phyloP scores from a whole-genome alignment of 2,797 vertebrate species.

The Pteronotus mesoamericanus region DNA sequence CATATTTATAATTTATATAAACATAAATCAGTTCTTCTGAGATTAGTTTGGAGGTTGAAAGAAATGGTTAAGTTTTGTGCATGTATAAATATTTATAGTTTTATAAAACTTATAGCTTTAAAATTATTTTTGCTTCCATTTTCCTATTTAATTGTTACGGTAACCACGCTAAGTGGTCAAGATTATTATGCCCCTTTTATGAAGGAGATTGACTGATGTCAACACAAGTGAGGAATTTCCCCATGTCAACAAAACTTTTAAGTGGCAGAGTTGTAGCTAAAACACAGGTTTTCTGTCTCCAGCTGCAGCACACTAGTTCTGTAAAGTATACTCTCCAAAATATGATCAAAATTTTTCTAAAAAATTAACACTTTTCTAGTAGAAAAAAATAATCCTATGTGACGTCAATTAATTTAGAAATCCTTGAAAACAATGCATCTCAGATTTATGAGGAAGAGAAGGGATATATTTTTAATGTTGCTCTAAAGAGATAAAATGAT shows the following conservation, averaged over 20 bases:
- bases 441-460: not conserved
- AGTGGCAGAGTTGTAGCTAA: not conserved
- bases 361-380: not conserved
- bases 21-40: not conserved
- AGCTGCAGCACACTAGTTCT: not conserved
- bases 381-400: not conserved
- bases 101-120: not conserved
- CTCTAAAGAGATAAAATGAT: not conserved
- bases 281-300: not conserved
- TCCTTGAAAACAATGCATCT: not conserved
- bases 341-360: not conserved
- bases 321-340: not conserved
- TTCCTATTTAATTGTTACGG: not conserved
- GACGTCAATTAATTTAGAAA: not conserved
- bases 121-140: not conserved
- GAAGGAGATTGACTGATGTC: not conserved
- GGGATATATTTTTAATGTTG: not conserved
- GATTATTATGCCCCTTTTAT: not conserved
- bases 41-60: conserved; percentile 1
- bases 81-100: not conserved
- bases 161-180: not conserved
- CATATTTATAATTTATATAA: not conserved
- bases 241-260: not conserved
- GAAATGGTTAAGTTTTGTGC: not conserved
- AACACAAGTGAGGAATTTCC: not conserved